A percentile compares a stretch with the other conserved stretches of the same genome.
phyloP scores from a whole-genome alignment of 2,797 vertebrate genomes.

The Sparidentex hasta region DNA sequence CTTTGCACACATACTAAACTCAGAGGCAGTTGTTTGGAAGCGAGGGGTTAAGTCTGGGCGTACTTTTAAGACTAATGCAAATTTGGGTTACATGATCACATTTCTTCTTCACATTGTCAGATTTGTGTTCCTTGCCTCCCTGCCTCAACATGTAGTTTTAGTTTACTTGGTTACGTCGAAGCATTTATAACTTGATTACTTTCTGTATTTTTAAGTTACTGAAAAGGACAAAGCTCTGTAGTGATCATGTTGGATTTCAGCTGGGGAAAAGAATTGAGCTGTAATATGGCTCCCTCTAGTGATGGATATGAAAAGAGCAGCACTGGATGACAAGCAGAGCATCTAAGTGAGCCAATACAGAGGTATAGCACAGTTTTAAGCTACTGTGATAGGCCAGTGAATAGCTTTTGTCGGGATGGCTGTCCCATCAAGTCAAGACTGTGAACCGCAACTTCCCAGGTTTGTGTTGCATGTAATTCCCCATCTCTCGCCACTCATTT shows the following conservation, averaged over 20 bases:
- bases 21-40: neutral
- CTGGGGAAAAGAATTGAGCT: neutral
- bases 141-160: neutral
- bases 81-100: neutral
- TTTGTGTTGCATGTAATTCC: neutral
- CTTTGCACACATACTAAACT: slow-evolving; percentile 15
- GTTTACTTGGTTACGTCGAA: neutral
- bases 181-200: no score
- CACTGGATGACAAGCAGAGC: neutral
- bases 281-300: slow-evolving; percentile 68
- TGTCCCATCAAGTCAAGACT: no score
- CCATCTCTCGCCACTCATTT: neutral
- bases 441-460: neutral
- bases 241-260: neutral
- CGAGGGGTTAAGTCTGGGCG: neutral
- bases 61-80: neutral
- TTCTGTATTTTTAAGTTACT: neutral
- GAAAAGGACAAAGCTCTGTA: neutral
- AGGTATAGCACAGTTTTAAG: neutral
- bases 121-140: neutral
- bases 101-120: slow-evolving; percentile 1
- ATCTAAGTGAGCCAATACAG: neutral
- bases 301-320: slow-evolving; percentile 3
- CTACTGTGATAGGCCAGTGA: neutral
- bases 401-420: neutral